These are phyloP conservation scores for Sebastes cheni DNA, from an alignment of 2,797 vertebrate genomes.

Conservation along the genomic window DNA sequence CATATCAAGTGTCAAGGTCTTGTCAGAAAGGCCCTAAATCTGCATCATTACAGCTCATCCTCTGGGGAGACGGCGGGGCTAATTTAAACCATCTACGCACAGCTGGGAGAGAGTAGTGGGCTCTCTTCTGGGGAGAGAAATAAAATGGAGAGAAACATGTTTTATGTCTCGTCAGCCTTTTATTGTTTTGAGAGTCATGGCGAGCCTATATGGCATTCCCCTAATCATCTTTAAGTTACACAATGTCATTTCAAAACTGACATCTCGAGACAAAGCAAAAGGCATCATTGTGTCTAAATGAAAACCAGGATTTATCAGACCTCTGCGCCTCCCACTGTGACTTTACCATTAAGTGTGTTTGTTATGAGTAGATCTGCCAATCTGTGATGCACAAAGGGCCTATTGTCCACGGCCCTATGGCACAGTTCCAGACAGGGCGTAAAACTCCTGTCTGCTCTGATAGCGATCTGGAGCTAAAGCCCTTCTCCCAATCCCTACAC, in stretches of 20 bases:
- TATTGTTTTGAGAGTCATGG: constrained; percentile 29
- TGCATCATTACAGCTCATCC: constrained; percentile 70
- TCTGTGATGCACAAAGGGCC: constrained; percentile 75
- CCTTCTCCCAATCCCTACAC: constrained; percentile 67
- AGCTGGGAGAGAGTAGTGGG: constrained; percentile 54
- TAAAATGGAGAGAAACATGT: constrained; percentile 47
- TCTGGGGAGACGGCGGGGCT: constrained; percentile 66
- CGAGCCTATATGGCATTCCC: constrained; percentile 29
- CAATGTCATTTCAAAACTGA: constrained; percentile 46
- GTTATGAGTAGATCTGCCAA: constrained; percentile 78
- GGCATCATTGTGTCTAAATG: constrained; percentile 55
- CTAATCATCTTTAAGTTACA: constrained; percentile 44
- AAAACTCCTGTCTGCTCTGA: constrained; percentile 79
- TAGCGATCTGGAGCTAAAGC: constrained; percentile 81
- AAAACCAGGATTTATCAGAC: constrained; percentile 67
- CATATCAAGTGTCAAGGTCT: constrained; percentile 78
- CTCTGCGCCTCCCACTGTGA: constrained; percentile 64
- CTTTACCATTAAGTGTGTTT: constrained; percentile 76
- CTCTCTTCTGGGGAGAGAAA: constrained; percentile 35
- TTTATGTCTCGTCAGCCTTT: constrained; percentile 39
- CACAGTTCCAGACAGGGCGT: constrained; percentile 74
- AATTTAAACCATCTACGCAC: constrained; percentile 74
- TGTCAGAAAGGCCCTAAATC: constrained; percentile 78
- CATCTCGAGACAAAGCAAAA: constrained; percentile 53
- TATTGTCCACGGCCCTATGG: constrained; percentile 68